phyloP scores from a whole-genome alignment of 2,797 vertebrate genomes.

The Hydrophis major region DNA sequence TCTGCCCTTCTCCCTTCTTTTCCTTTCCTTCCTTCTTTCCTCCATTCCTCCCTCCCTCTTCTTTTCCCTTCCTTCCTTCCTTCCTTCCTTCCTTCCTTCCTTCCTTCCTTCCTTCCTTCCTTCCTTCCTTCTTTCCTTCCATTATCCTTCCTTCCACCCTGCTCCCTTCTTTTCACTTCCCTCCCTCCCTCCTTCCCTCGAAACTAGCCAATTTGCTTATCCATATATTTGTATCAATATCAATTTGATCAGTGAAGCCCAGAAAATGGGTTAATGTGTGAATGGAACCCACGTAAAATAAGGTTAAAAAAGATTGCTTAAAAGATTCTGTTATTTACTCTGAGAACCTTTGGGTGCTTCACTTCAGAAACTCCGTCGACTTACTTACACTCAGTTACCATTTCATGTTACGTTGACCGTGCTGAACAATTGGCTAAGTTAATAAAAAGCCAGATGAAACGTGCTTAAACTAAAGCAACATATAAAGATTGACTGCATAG shows the following conservation, averaged over 20 bases:
- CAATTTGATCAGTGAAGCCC: background rate
- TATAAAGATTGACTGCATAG: background rate
- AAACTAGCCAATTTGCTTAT: background rate
- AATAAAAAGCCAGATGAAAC: background rate
- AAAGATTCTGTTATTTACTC: background rate
- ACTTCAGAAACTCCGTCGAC: background rate
- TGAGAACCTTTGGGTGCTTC: background rate
- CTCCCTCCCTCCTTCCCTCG: background rate
- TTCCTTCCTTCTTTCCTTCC: background rate
- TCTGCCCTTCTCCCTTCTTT: constrained; percentile 60
- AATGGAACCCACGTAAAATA: background rate
- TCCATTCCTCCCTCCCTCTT: too few relatives aligned
- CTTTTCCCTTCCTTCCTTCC: constrained; percentile 28
- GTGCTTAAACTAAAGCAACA: background rate
- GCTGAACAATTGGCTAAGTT: background rate
- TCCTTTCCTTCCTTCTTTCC: constrained; percentile 46
- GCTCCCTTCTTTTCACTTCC: too few relatives aligned
- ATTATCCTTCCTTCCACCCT: background rate
- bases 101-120: background rate
- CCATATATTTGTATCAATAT: background rate
- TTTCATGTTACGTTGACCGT: background rate
- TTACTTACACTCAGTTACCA: background rate
- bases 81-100: constrained; percentile 68
- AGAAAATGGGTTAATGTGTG: background rate
- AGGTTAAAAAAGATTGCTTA: background rate